Base-by-base conservation (phyloP, 1,140 invertebrate genomes). In the Bombus consobrinus region DNA sequence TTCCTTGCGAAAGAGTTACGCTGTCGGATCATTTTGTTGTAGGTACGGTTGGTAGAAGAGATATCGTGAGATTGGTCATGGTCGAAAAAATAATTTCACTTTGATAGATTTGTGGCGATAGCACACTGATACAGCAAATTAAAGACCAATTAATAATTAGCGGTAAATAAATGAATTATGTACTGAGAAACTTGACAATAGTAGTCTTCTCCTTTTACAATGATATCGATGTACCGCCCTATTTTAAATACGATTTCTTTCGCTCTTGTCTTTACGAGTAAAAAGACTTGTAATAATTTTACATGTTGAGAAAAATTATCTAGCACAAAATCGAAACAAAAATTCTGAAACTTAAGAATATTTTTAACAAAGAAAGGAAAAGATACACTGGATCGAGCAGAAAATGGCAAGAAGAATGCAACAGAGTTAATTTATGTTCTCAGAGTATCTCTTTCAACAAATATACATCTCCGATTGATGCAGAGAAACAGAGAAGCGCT, bases 261-360 rank as follows among this genome's bases (percentile, higher is more conserved):
- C 10, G 28, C 0, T 12, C 25, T 59, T n/a, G 59, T 62, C 3
- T 1, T 12, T 12, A 0, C 3, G 4, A 12, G 59, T n/a, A 12
- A 62, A 62, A 12, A 12, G 0, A 0, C 28, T 62, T 3, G 0
- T n/a, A n/a, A 62, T n/a, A n/a, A n/a, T n/a, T n/a, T n/a, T n/a
- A n/a, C 12, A 1, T 62, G n/a, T 62, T 5, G 8, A 62, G 59
- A n/a, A n/a, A n/a, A 5, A 62, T 1, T n/a, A 13, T 1, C 28
- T 10, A 10, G 12, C 10, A 13, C 12, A 28, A 28, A 12, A 59
- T 28, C 12, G 25, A 28, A 28, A 8, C 5, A 53, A 22, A 53
- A 53, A 6, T 18, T 53, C 47, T 6, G 5, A n/a, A 62, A 28
- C 12, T 4, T n/a, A 0, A 62, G 28, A 62, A 13, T 13, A 12